Base-by-base conservation (phyloP, 92 coral and sea anemone species). In the Plumapathes pennacea region DNA sequence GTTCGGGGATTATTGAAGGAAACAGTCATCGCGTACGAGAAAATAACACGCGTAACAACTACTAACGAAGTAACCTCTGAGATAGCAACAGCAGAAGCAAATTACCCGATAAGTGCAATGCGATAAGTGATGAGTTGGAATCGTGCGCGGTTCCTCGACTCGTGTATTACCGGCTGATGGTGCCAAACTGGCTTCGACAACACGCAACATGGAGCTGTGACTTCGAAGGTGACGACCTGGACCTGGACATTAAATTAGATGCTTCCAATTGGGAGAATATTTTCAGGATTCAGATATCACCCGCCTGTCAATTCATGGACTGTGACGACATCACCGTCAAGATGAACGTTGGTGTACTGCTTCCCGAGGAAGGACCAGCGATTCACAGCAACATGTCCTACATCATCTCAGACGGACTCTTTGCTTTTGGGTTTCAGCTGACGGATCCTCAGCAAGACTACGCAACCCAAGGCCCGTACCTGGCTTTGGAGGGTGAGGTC, bases 121-220 rank as follows among this genome's bases (percentile, higher is more conserved):
- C n/a, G n/a, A n/a, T n/a, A n/a, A n/a, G n/a, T n/a, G n/a, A n/a
- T n/a, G n/a, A n/a, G n/a, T n/a, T n/a, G n/a, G n/a, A n/a, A n/a
- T n/a, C n/a, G n/a, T n/a, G n/a, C n/a, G n/a, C n/a, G n/a, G n/a
- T n/a, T n/a, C n/a, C n/a, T n/a, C n/a, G n/a, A n/a, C n/a, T n/a
- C n/a, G n/a, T 73, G 18, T 81, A 73, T 68, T 68, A 81, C 63
- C 81, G 87, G 23, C 58, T 73, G 11, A 81, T 81, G 82, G 67
- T 68, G 18, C 81, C 77, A 2, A 43, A 73, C 57, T 81, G 87
- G 87, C 64, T 81, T 4, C 68, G 81, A 4, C 31, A 51, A 0
- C 51, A 56, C 23, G 64, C 52, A 2, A 4, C 14, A 10, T 72
- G 69, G 60, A 29, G 31, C 42, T 54, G 31, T 14, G 32, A 49